Conservation (phyloP, 2,113 vertebrate species). For the Eretmochelys imbricata region DNA sequence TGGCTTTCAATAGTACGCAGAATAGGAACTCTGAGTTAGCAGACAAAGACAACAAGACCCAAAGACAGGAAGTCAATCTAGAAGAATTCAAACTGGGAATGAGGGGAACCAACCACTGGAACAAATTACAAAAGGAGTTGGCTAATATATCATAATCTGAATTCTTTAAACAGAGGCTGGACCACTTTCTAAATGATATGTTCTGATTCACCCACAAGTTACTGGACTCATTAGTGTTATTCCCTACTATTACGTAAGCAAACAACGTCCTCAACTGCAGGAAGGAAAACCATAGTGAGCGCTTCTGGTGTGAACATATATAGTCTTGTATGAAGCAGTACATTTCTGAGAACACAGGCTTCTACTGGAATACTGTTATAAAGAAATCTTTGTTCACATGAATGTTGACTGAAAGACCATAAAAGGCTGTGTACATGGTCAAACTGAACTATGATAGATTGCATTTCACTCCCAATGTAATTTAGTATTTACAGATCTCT, state of each 20-base stretch:
- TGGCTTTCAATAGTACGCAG: background rate
- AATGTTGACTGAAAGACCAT: background rate
- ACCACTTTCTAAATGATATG: background rate
- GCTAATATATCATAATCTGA: background rate
- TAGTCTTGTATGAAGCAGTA: accelerated
- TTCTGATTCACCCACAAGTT: background rate
- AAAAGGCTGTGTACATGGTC: accelerated
- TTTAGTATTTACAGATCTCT: background rate
- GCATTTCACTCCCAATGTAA: background rate
- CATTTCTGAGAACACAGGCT: background rate
- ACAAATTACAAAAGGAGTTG: background rate
- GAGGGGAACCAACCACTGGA: background rate
- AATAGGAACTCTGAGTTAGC: background rate
- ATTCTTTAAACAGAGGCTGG: background rate
- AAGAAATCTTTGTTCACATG: background rate
- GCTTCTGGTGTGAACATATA: accelerated
- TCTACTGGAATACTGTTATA: background rate
- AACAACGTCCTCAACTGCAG: background rate
- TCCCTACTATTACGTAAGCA: background rate
- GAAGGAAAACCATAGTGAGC: background rate
- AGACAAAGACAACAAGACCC: background rate
- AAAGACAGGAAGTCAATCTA: background rate
- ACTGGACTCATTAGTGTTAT: background rate
- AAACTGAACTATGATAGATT: background rate
- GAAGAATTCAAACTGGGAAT: background rate